Base-by-base conservation (phyloP, 2,888 invertebrate species). In the Masnerella sp. region DNA sequence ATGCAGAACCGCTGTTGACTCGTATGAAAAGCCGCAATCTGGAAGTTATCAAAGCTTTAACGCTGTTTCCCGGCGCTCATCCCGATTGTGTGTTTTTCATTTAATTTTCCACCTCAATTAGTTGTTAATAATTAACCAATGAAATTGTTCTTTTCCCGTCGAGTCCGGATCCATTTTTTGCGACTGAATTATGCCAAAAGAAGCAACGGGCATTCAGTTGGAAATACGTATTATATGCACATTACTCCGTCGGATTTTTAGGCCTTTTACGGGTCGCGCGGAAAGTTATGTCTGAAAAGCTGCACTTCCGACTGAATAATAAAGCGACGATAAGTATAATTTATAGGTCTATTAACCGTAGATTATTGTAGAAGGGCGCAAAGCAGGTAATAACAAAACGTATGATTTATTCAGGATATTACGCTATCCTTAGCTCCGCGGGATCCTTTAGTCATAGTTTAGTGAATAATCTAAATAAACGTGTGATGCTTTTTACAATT, bases 311-410 rank as follows among this genome's bases (percentile, higher is more conserved):
- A 45, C 59, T 68, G 43, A 51, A 68, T 59, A 67, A 67, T 58
- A 52, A 51, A 59, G 59, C 36, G 43, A 32, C 22, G 42, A 52
- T 67, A 67, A 67, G 67, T 51, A 51, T 68, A 68, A 68, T 68
- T 68, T 68, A 68, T 68, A 42, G 59, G 51, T 59, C 68, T 68
- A 59, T 68, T 68, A 68, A 68, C 51, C 59, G 36, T 59, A 68
- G 68, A 68, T 68, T 68, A 68, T 59, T 58, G 51, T 52, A 52
- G 67, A 32, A 28, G 45, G 34, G 51, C 45, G 52, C 51, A 59
- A 68, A 52, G 51, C 36, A 52, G 59, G 51, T 51, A 68, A 59
- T 59, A 59, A 51, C 58, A 68, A 49, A 59, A 58, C 56, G 58
- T 38, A 30, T 68, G 68, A 68, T 59, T 68, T 68, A 68, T 68